Conservation (phyloP, 2,797 vertebrate species). For the Enteromius fasciolatus region DNA sequence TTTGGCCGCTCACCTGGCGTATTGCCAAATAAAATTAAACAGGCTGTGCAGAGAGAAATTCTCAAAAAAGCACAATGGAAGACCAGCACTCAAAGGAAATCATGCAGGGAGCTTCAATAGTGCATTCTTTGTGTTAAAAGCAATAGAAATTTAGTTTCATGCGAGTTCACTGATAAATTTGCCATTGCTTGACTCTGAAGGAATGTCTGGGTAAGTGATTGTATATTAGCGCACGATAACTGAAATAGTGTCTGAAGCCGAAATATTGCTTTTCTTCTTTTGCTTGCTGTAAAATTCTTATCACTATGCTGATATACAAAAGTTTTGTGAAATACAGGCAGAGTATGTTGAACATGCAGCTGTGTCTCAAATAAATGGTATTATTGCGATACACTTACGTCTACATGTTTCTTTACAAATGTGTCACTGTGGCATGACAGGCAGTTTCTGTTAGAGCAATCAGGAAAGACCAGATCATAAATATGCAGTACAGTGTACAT, state of each 20-base stretch:
- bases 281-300: not conserved
- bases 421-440: conserved; percentile 44
- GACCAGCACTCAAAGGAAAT: not conserved
- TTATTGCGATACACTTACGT: conserved; percentile 30
- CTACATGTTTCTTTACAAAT: conserved; percentile 17
- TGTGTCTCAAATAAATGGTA: conserved; percentile 19
- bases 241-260: not conserved
- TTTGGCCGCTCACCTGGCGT: conserved; percentile 51
- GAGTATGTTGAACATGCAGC: not conserved
- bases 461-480: conserved; percentile 47
- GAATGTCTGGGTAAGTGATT: not conserved
- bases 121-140: conserved; percentile 8
- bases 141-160: not conserved
- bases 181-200: not conserved
- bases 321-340: not conserved
- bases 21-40: conserved; percentile 44
- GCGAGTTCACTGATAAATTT: not conserved
- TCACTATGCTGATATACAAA: not conserved
- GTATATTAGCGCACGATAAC: not conserved
- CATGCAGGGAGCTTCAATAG: not conserved
- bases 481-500: not conserved
- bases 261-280: not conserved
- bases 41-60: conserved; percentile 46
- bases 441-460: conserved; percentile 43
- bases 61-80: conserved; percentile 19